These are phyloP conservation scores for Cotesia typhae DNA, from an alignment of 1,140 invertebrate species.

Conservation along the genomic window DNA sequence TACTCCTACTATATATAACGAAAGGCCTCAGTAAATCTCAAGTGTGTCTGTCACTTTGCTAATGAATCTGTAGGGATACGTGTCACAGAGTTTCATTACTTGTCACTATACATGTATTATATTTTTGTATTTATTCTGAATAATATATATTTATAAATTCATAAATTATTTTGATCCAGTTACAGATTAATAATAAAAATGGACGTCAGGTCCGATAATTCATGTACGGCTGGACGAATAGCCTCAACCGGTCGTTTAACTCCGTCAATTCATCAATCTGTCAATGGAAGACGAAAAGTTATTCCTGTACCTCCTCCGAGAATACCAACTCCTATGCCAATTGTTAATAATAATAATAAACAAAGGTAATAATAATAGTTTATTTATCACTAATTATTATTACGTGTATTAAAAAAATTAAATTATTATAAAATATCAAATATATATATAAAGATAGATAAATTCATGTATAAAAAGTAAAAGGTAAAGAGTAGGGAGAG, in stretches of 20 bases:
- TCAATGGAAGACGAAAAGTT: slow-evolving; percentile 58
- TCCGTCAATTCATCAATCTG: slow-evolving; percentile 57
- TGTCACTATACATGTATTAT: too few species aligned
- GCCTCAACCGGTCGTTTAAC: slow-evolving; percentile 59
- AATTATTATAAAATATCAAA: not conserved
- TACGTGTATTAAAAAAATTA: not conserved
- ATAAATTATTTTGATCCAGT: too few species aligned
- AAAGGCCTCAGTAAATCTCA: too few species aligned
- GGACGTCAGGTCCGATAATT: slow-evolving; percentile 59
- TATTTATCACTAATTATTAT: too few species aligned
- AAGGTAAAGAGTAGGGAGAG: slow-evolving; percentile 5
- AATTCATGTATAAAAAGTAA: not conserved
- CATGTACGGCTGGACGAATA: slow-evolving; percentile 58
- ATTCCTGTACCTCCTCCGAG: slow-evolving; percentile 63
- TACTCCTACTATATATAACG: too few species aligned
- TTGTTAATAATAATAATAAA: slow-evolving; percentile 59
- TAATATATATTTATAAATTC: too few species aligned
- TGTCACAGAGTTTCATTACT: too few species aligned
- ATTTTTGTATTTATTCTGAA: too few species aligned
- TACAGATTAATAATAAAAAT: slow-evolving; percentile 45
- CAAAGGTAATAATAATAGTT: slow-evolving; percentile 48
- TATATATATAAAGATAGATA: too few species aligned
- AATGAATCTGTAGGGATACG: too few species aligned
- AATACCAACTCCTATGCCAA: slow-evolving; percentile 63
- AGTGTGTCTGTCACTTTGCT: too few species aligned